Evolutionary conservation across 2,113 vertebrate species (phyloP).

Genomic region (Anarrhichthys ocellatus): DNA sequence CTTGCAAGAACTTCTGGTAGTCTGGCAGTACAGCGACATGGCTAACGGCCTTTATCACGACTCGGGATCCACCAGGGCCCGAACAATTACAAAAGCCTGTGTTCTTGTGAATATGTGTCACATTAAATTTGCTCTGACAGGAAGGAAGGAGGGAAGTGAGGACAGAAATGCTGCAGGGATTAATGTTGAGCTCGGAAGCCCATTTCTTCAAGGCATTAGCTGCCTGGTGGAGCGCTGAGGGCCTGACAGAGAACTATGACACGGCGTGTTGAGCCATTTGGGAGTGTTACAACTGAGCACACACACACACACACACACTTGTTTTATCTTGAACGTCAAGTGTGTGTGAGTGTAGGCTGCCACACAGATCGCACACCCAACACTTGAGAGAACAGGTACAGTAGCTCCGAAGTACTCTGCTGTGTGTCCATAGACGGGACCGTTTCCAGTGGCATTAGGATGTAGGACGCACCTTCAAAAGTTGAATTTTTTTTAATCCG

Average conservation of each 20-base stretch:
- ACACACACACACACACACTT: conserved; percentile 51
- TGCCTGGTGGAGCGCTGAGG: conserved; percentile 75
- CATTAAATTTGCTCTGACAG: conserved; percentile 76
- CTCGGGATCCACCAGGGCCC: conserved; percentile 65
- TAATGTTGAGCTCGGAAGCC: conserved; percentile 74
- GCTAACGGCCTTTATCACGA: conserved; percentile 66
- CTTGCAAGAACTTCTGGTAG: conserved; percentile 41
- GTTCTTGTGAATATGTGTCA: conserved; percentile 81
- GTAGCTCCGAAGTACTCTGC: background rate
- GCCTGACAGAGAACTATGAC: conserved; percentile 76
- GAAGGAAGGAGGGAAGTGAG: conserved; percentile 67
- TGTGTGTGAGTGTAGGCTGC: conserved; percentile 29
- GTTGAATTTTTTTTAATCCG: conserved; percentile 2
- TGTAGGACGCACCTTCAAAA: conserved; percentile 14
- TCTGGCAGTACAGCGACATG: conserved; percentile 48
- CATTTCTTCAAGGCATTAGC: conserved; percentile 81
- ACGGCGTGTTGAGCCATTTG: conserved; percentile 68
- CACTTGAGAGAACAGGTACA: conserved; percentile 20
- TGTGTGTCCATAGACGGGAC: background rate
- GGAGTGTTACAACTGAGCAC: conserved; percentile 61
- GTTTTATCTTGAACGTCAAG: conserved; percentile 28
- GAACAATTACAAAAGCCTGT: conserved; percentile 76
- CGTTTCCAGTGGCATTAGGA: background rate
- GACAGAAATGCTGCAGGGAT: conserved; percentile 76
- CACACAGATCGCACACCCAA: conserved; percentile 27